These are phyloP conservation scores for Manis crassicaudata DNA, from an alignment of 2,797 vertebrate genomes.

Conservation along the genomic window DNA sequence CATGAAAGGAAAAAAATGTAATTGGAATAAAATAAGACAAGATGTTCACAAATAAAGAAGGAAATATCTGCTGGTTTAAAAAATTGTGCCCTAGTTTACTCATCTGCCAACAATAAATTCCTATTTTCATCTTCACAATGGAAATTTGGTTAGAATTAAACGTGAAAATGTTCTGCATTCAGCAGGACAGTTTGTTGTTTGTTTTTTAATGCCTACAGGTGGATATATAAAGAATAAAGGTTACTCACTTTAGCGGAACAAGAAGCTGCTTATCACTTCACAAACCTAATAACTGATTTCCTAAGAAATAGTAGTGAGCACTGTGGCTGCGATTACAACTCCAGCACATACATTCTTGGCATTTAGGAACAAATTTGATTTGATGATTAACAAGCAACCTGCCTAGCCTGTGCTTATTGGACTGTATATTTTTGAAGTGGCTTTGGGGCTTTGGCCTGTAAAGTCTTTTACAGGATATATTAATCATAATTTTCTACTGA, in stretches of 20 bases:
- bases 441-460: slow-evolving; percentile 43
- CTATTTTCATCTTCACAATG: slow-evolving; percentile 9
- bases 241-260: slow-evolving; percentile 33
- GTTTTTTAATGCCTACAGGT: slow-evolving; percentile 2
- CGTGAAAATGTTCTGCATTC: slow-evolving; percentile 28
- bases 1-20: slow-evolving; percentile 63
- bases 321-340: not conserved
- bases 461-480: slow-evolving; percentile 45
- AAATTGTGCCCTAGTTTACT: slow-evolving; percentile 35
- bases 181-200: not conserved
- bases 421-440: slow-evolving; percentile 49
- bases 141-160: slow-evolving; percentile 61
- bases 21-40: slow-evolving; percentile 79
- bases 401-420: slow-evolving; percentile 37
- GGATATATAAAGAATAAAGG: slow-evolving; percentile 52
- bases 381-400: slow-evolving; percentile 57
- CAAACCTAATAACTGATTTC: slow-evolving; percentile 29
- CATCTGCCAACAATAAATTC: slow-evolving; percentile 46
- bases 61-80: slow-evolving; percentile 57
- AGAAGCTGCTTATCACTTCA: slow-evolving; percentile 15
- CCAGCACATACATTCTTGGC: not conserved
- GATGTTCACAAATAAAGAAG: slow-evolving; percentile 69
- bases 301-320: not conserved
- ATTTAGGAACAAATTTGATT: slow-evolving; percentile 54
- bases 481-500: slow-evolving; percentile 59